phyloP scores from a whole-genome alignment of 2,797 vertebrate species.

The Halcyon smyrnensis region DNA sequence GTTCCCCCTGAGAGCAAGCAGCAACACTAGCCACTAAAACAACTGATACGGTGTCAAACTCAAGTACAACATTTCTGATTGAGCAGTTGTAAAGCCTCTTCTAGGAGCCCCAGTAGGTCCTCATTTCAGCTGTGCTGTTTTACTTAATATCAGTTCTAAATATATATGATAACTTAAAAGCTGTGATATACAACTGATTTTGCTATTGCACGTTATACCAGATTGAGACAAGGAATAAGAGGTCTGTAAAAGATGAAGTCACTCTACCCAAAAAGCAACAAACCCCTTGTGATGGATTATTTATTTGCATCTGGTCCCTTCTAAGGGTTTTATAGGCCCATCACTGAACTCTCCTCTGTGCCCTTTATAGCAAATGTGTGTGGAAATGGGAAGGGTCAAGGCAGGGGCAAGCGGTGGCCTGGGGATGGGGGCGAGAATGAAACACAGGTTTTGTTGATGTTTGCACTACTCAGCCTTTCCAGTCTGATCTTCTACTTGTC shows the following conservation, averaged over 20 bases:
- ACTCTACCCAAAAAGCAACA: neutral
- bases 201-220: neutral
- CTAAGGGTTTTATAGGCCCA: neutral
- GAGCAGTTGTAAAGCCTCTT: neutral
- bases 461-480: neutral
- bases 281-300: neutral
- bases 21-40: neutral
- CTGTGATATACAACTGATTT: neutral
- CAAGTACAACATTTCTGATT: neutral
- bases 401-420: neutral
- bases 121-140: neutral
- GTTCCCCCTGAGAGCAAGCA: neutral
- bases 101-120: neutral
- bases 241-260: neutral
- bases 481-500: neutral
- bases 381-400: neutral
- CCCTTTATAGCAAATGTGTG: neutral
- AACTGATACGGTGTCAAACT: neutral
- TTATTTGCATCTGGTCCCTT: neutral
- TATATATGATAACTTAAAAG: neutral
- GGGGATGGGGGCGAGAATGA: neutral
- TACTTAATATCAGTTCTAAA: neutral
- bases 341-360: neutral
- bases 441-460: neutral
- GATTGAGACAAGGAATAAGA: neutral